Evolutionary conservation across 2,888 invertebrate species (phyloP).

Genomic region (Mantis religiosa): DNA sequence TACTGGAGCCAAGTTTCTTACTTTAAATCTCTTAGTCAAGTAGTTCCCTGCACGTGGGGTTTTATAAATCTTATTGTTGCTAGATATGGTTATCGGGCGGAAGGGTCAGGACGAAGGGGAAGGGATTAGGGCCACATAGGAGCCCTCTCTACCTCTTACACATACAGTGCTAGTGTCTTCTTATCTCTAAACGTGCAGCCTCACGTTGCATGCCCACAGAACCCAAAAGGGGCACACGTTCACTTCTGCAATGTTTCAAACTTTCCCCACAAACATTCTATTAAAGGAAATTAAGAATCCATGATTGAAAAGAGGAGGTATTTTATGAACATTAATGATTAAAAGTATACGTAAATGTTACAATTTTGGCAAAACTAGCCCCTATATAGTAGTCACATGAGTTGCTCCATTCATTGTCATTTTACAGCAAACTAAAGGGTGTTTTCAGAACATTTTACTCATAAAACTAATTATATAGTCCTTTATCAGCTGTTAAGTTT

Average conservation of each 20-base stretch:
- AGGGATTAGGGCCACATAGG: slow-evolving; percentile 1
- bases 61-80: slow-evolving; percentile 14
- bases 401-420: no score
- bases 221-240: neutral
- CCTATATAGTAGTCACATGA: no score
- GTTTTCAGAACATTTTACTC: no score
- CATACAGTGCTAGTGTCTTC: neutral
- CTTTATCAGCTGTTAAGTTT: no score
- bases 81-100: neutral
- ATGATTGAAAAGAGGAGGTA: no score
- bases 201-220: neutral
- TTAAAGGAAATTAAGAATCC: no score
- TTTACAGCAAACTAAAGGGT: no score
- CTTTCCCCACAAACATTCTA: neutral
- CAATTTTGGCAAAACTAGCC: no score
- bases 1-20: neutral
- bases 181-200: slow-evolving; percentile 14
- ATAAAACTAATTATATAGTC: no score
- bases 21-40: neutral
- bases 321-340: no score
- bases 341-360: no score
- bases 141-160: neutral
- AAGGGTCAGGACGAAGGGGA: neutral
- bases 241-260: neutral
- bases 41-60: neutral